Conservation (phyloP, 2,113 vertebrate species). For the Tiliqua scincoides region DNA sequence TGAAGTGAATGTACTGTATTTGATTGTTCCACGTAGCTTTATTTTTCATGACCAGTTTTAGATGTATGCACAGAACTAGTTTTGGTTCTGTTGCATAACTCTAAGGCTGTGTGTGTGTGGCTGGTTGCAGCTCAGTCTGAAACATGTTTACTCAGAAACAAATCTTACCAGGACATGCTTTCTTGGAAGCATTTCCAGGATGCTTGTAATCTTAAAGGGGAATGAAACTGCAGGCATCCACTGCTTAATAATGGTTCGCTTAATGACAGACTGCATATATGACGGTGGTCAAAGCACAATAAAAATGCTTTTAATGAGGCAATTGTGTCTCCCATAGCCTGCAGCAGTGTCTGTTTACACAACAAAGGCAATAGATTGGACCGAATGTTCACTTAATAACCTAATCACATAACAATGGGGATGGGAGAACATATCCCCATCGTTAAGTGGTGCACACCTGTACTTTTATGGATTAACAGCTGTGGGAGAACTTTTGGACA, state of each 20-base stretch:
- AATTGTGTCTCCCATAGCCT: too few relatives aligned
- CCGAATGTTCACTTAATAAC: too few relatives aligned
- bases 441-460: too few relatives aligned
- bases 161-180: neutral
- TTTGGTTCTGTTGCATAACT: neutral
- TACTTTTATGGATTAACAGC: neutral
- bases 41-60: slow-evolving; percentile 1
- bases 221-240: too few relatives aligned
- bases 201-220: neutral
- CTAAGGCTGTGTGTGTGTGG: neutral
- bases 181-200: neutral
- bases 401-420: too few relatives aligned
- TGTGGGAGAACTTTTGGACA: neutral
- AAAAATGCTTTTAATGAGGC: too few relatives aligned
- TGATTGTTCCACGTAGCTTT: neutral
- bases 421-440: too few relatives aligned
- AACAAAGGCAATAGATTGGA: too few relatives aligned
- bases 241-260: too few relatives aligned
- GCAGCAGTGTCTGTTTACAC: too few relatives aligned
- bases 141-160: neutral
- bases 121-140: neutral
- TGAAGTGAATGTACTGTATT: neutral
- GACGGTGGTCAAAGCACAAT: too few relatives aligned
- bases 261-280: too few relatives aligned
- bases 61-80: neutral